Percentiles rank a stretch among this genome's conserved stretches.
Conservation (phyloP, 1,140 invertebrate species). For the Idris sp. region DNA sequence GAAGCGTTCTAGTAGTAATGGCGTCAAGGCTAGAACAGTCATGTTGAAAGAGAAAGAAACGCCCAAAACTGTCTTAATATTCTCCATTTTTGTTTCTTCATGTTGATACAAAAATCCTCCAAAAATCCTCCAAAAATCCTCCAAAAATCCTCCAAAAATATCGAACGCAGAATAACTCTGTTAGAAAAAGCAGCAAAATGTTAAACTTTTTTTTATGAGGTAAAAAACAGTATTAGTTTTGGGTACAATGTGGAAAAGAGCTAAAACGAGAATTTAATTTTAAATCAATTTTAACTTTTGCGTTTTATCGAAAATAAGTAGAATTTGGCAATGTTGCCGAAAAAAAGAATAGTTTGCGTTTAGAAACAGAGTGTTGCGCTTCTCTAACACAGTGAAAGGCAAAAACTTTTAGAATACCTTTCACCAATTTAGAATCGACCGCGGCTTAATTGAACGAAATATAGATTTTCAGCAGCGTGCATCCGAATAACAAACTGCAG, state of each 20-base stretch:
- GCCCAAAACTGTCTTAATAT: constrained; percentile 60
- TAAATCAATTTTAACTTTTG: too few relatives aligned
- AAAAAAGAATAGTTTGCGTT: constrained; percentile 43
- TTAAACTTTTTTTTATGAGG: neutral
- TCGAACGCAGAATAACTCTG: too few relatives aligned
- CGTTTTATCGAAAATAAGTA: neutral
- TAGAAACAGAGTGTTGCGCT: constrained; percentile 57
- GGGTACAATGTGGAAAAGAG: too few relatives aligned
- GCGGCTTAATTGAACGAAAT: constrained; percentile 53
- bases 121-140: too few relatives aligned
- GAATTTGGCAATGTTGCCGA: constrained; percentile 24
- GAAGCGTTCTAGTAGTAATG: constrained; percentile 63
- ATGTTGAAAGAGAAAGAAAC: constrained; percentile 65
- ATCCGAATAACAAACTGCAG: too few relatives aligned
- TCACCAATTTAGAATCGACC: constrained; percentile 59
- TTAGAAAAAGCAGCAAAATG: too few relatives aligned
- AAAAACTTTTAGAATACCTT: constrained; percentile 58
- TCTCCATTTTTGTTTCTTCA: too few relatives aligned
- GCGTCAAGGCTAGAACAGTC: constrained; percentile 65
- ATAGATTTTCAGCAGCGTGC: constrained; percentile 56
- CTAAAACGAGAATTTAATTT: too few relatives aligned
- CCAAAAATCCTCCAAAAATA: too few relatives aligned
- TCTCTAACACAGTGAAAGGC: constrained; percentile 56
- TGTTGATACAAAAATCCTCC: too few relatives aligned
- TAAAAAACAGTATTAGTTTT: neutral